Percentiles rank a stretch among this genome's conserved stretches.
Conservation (phyloP, 1,140 invertebrate genomes). For the Listronotus oregonensis region DNA sequence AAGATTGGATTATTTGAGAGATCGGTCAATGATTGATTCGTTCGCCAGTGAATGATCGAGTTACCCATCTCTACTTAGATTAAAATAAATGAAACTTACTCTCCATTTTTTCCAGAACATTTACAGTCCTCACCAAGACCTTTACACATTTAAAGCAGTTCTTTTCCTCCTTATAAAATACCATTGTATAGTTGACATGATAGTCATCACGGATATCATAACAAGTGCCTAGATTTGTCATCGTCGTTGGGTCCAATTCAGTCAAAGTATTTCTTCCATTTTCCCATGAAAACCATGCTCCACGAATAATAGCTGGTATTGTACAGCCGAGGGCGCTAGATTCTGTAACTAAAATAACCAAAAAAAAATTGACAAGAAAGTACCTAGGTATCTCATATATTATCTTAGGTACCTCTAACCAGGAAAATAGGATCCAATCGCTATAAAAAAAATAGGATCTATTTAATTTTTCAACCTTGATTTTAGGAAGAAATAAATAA, state of each 20-base stretch:
- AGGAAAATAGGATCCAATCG: no score
- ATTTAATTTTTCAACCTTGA: no score
- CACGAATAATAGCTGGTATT: conserved; percentile 78
- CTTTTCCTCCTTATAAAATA: conserved; percentile 67
- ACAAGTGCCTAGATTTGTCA: conserved; percentile 75
- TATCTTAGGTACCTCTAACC: no score
- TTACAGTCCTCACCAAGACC: conserved; percentile 83
- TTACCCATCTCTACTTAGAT: no score
- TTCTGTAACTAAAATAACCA: conserved; percentile 17
- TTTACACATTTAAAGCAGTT: conserved; percentile 86
- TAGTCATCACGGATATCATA: conserved; percentile 72
- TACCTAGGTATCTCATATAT: no score
- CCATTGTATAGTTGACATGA: conserved; percentile 85
- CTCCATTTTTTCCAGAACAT: conserved; percentile 89
- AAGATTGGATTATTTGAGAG: no score
- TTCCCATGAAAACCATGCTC: conserved; percentile 91
- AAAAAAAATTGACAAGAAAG: no score
- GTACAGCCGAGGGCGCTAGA: conserved; percentile 56
- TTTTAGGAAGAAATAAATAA: no score
- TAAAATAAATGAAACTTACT: conserved; percentile 59
- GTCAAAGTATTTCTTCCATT: conserved; percentile 82
- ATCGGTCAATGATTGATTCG: no score
- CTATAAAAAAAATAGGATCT: no score
- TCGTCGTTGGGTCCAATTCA: conserved; percentile 76
- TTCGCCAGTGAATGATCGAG: no score